These are phyloP conservation scores for Chelonus insularis DNA, from an alignment of 1,140 invertebrate genomes.

Conservation along the genomic window DNA sequence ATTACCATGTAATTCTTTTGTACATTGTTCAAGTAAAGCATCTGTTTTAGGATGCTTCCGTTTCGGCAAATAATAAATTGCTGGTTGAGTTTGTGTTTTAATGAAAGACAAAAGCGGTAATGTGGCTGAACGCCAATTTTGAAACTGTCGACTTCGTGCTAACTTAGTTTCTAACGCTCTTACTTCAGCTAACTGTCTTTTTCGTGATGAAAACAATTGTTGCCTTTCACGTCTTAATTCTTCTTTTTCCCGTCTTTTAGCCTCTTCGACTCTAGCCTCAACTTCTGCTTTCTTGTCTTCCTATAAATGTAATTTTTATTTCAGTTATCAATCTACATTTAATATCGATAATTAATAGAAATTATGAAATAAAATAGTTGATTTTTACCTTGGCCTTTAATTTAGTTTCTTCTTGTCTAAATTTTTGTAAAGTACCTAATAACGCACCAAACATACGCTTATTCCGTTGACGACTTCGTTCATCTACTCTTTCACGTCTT, in stretches of 20 bases:
- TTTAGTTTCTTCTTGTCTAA: slow-evolving; percentile 91
- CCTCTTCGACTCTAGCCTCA: slow-evolving; percentile 91
- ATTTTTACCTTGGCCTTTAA: slow-evolving; percentile 76
- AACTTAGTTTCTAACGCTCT: slow-evolving; percentile 89
- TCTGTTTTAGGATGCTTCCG: slow-evolving; percentile 65
- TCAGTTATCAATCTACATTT: no score
- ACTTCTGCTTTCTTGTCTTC: slow-evolving; percentile 84
- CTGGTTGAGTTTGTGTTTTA: slow-evolving; percentile 82
- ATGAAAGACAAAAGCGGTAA: slow-evolving; percentile 81
- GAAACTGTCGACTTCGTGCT: slow-evolving; percentile 82
- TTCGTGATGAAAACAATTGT: slow-evolving; percentile 81
- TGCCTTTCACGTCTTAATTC: slow-evolving; percentile 82
- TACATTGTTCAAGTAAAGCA: slow-evolving; percentile 62
- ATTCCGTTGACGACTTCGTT: slow-evolving; percentile 82
- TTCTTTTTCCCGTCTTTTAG: slow-evolving; percentile 84
- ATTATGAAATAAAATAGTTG: no score
- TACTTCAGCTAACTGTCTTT: slow-evolving; percentile 86
- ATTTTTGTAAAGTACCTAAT: slow-evolving; percentile 91
- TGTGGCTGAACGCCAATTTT: slow-evolving; percentile 83
- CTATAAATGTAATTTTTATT: slow-evolving; percentile 63
- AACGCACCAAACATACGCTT: slow-evolving; percentile 93
- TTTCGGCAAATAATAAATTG: slow-evolving; percentile 86
- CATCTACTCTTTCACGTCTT: slow-evolving; percentile 82
- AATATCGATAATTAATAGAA: no score
- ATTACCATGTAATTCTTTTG: slow-evolving; percentile 65